A percentile compares a stretch with the other conserved stretches of the same genome.
phyloP scores from a whole-genome alignment of 35 echinoderm and acorn worm species.

The Lytechinus variegatus region DNA sequence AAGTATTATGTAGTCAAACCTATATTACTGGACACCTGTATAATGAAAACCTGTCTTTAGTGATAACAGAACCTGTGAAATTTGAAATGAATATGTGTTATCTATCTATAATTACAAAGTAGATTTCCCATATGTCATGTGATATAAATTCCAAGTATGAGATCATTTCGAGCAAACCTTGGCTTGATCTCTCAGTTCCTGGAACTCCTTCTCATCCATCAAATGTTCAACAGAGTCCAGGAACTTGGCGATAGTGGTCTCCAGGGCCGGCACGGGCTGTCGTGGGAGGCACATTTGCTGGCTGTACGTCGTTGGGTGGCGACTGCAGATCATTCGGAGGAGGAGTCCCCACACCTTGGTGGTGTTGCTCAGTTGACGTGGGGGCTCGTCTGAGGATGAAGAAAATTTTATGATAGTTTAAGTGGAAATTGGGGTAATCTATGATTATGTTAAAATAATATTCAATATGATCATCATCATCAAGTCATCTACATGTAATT shows the following conservation, averaged over 20 bases:
- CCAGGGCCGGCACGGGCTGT: conserved; percentile 66
- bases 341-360: conserved; percentile 62
- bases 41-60: no score
- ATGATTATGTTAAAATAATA: no score
- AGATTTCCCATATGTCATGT: no score
- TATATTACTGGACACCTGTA: no score
- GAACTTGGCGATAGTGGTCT: conserved; percentile 62
- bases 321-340: conserved; percentile 67
- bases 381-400: conserved; percentile 63
- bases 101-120: no score
- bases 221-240: conserved; percentile 71
- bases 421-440: no score
- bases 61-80: no score
- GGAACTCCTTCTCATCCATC: conserved; percentile 56
- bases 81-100: no score
- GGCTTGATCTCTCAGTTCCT: conserved; percentile 64
- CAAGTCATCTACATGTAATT: no score
- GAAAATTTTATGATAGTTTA: not conserved
- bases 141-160: no score
- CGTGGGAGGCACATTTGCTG: conserved; percentile 76
- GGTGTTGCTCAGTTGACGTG: conserved; percentile 61
- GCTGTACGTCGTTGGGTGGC: conserved; percentile 66
- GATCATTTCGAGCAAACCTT: conserved; percentile 38
- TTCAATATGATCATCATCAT: no score
- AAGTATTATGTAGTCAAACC: no score